Evolutionary conservation across 1,140 invertebrate species (phyloP).

Genomic region (Drosophila lacertosa): DNA sequence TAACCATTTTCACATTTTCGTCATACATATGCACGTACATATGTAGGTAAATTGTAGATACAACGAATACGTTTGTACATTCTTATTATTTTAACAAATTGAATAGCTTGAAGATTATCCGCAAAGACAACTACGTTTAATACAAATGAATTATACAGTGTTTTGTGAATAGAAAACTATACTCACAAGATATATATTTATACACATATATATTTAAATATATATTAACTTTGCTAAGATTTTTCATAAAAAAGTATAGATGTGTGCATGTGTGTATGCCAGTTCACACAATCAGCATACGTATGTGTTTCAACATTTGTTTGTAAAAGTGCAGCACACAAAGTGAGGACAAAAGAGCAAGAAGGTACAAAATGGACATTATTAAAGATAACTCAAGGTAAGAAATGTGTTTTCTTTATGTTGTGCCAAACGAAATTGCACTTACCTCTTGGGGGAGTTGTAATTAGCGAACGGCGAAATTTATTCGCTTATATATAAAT

Average conservation of each 20-base stretch:
- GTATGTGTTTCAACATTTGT: not conserved
- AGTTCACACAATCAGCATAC: constrained; percentile 14
- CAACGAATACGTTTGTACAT: constrained; percentile 7
- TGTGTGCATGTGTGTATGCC: not conserved
- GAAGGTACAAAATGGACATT: constrained; percentile 25
- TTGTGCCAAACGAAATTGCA: not conserved
- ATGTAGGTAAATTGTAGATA: constrained; percentile 7
- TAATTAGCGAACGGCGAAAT: not conserved
- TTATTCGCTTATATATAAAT: not conserved
- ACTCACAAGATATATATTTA: not conserved
- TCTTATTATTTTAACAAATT: not conserved
- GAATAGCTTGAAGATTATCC: not conserved
- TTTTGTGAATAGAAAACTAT: not conserved
- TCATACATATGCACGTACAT: not conserved
- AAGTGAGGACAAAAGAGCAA: not conserved
- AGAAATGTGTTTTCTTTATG: not conserved
- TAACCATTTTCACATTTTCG: not conserved
- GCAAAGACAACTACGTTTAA: not conserved
- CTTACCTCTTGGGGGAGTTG: no score
- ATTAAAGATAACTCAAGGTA: constrained; percentile 28
- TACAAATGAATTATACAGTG: not conserved
- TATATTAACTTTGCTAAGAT: not conserved
- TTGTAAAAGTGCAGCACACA: constrained; percentile 9
- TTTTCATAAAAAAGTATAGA: not conserved
- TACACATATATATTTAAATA: not conserved